These are phyloP conservation scores for Sylvilagus bachmani DNA, from an alignment of 2,113 vertebrate species.

Conservation along the genomic window DNA sequence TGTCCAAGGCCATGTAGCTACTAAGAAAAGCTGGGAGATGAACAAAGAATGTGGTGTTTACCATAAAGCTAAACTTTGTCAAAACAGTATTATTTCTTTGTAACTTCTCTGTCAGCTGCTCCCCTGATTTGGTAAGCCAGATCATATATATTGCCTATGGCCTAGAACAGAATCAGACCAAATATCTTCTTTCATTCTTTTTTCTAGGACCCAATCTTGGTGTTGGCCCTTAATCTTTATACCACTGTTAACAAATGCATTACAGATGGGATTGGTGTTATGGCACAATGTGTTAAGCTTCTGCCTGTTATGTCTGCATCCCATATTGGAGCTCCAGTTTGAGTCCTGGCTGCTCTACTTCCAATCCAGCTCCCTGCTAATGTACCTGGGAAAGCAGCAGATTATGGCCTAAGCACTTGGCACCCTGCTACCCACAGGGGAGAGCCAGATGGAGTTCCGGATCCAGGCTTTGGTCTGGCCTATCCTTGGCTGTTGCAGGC, in stretches of 20 bases:
- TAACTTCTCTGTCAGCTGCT: not conserved
- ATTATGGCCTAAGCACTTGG: no score
- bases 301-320: no score
- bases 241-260: not conserved
- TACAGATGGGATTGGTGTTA: no score
- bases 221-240: not conserved
- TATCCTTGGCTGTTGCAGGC: no score
- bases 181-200: not conserved
- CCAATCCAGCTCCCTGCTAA: no score
- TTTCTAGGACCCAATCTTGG: not conserved
- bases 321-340: no score
- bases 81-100: not conserved
- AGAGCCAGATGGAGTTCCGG: no score
- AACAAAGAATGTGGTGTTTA: conserved; percentile 32
- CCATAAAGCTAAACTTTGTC: not conserved
- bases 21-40: not conserved
- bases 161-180: not conserved
- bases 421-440: no score
- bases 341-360: no score
- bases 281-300: no score
- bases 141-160: not conserved
- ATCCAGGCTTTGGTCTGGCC: no score
- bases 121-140: conserved; percentile 6
- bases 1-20: not conserved
- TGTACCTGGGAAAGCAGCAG: no score